These are phyloP conservation scores for Plusia festucae DNA, from an alignment of 2,888 invertebrate genomes.

Conservation along the genomic window DNA sequence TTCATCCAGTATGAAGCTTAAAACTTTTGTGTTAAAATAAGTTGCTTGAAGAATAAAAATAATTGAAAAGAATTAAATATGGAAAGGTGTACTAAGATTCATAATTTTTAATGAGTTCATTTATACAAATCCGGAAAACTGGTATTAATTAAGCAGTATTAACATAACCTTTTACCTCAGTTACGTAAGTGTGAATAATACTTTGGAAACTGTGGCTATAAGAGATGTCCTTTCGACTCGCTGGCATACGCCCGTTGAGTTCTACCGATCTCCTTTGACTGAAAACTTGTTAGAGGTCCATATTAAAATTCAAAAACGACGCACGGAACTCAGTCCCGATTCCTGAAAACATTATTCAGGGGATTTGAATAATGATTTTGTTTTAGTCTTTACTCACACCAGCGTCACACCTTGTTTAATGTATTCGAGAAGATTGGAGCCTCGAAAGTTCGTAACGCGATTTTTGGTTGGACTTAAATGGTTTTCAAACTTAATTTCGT, in stretches of 20 bases:
- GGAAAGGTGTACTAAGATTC: too few relatives aligned
- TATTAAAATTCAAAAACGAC: slow-evolving; percentile 90
- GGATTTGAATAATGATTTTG: slow-evolving; percentile 89
- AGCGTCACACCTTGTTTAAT: slow-evolving; percentile 67
- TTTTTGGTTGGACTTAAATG: slow-evolving; percentile 87
- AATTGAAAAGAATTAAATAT: too few relatives aligned
- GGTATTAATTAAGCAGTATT: too few relatives aligned
- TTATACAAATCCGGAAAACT: too few relatives aligned
- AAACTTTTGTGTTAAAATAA: too few relatives aligned
- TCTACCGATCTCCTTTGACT: slow-evolving; percentile 87
- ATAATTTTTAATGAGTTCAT: too few relatives aligned
- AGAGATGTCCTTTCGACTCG: slow-evolving; percentile 64
- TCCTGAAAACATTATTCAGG: slow-evolving; percentile 88
- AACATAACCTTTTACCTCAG: not conserved
- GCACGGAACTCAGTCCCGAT: slow-evolving; percentile 84
- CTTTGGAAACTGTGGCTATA: not conserved
- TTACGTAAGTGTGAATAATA: too few relatives aligned
- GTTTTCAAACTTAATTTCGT: slow-evolving; percentile 83
- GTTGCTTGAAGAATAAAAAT: too few relatives aligned
- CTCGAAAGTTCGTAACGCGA: slow-evolving; percentile 82
- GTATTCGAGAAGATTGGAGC: slow-evolving; percentile 83
- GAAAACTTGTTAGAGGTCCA: slow-evolving; percentile 87
- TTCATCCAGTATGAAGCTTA: too few relatives aligned
- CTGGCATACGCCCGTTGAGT: slow-evolving; percentile 61
- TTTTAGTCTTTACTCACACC: slow-evolving; percentile 81